Evolutionary conservation across 2,888 invertebrate genomes (phyloP).

Genomic region (Odontocerum albicorne): DNA sequence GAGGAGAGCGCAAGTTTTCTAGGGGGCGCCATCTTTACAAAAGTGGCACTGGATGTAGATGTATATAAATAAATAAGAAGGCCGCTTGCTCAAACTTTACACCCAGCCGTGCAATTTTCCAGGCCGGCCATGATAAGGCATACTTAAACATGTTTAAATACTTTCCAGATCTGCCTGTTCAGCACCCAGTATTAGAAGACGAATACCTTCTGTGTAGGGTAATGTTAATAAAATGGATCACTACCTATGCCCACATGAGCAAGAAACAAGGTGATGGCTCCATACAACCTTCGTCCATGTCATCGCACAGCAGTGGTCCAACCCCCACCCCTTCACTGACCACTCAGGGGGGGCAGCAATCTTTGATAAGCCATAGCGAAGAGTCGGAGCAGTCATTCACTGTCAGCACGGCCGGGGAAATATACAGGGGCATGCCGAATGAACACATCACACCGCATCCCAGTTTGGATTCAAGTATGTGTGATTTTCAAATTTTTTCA

Average conservation of each 20-base stretch:
- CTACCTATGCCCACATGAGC: constrained; percentile 78
- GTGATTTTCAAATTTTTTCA: too few species aligned
- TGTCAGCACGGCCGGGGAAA: constrained; percentile 53
- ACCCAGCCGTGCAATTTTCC: too few species aligned
- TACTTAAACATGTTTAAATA: too few species aligned
- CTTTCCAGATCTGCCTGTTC: constrained; percentile 67
- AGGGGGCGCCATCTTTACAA: too few species aligned
- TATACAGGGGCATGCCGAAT: constrained; percentile 43
- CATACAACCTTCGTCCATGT: constrained; percentile 53
- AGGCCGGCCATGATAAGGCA: too few species aligned
- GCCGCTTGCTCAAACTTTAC: too few species aligned
- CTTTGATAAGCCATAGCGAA: constrained; percentile 42
- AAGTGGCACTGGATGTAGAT: too few species aligned
- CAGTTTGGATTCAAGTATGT: constrained; percentile 62
- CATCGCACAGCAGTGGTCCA: constrained; percentile 47
- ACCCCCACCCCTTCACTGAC: constrained; percentile 50
- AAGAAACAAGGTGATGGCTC: constrained; percentile 57
- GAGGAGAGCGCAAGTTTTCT: too few species aligned
- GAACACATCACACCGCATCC: constrained; percentile 61
- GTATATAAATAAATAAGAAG: too few species aligned
- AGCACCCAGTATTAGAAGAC: constrained; percentile 71
- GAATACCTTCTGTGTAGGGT: constrained; percentile 76
- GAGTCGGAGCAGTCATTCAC: constrained; percentile 54
- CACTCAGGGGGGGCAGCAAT: constrained; percentile 36
- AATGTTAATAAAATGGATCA: constrained; percentile 87